Evolutionary conservation across 1,140 invertebrate genomes (phyloP), one percentile per base, ranked within the genome.

Genomic region (Onthophagus taurus): DNA sequence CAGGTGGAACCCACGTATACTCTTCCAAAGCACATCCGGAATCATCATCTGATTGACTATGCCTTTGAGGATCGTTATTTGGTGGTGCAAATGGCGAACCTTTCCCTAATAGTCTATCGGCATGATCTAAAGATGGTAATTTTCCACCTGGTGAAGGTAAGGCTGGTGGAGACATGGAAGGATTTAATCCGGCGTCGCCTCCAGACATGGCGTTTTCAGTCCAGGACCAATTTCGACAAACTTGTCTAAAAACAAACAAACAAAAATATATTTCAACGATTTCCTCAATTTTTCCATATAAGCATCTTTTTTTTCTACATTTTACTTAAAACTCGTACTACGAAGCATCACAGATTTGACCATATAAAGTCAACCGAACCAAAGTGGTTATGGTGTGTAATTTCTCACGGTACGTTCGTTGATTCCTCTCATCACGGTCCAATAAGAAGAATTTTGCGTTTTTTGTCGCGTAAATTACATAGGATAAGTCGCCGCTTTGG

Each of bases 1-100:
- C 92, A 3, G 89, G 89, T 26, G 95, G 95, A 33, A 97, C 89
- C 94, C 94, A 98, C 0, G 91, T 93, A 68, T 97, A 98, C 63
- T 98, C 95, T 61, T 97, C 93, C 33, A 97, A 71, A 4, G 92
- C 91, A 63, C 93, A 97, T 6, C 94, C 93, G 33, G 88, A 93
- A 69, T 97, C 94, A 61, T 97, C 92, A 66, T 97, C 93, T 33
- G 87, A 92, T 57, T 94, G 91, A 2, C 89, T 92, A 59, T 94
- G 89, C 26, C 89, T 68, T 57, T 90, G 86, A 49, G 83, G 83
- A 60, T 89, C 77, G 3, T 44, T 52, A n/a, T n/a, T n/a, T 3
- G 52, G 44, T 8, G 53, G 57, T 1, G 55, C 51, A 31, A 63
- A 62, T 1, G 62, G 59, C 7, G 71, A 49, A 59, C 69, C 59